These are phyloP conservation scores for Halictus quadricinctus DNA, from an alignment of 2,888 invertebrate genomes.

Conservation along the genomic window DNA sequence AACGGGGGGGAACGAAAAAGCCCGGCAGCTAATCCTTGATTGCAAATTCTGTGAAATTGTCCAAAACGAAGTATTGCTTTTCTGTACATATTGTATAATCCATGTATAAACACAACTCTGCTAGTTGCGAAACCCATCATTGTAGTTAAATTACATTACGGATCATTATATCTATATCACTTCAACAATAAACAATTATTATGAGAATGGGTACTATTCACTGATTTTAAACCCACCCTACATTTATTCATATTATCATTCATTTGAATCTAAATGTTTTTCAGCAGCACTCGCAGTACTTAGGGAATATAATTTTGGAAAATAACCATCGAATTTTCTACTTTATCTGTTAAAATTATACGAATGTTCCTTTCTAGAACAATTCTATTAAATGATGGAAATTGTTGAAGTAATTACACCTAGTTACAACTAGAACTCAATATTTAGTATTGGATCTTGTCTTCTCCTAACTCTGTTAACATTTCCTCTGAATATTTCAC, in stretches of 20 bases:
- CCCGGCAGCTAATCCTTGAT: conserved; percentile 49
- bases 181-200: conserved; percentile 82
- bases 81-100: conserved; percentile 83
- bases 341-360: too few relatives aligned
- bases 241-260: not conserved
- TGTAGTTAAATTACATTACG: conserved; percentile 81
- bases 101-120: conserved; percentile 81
- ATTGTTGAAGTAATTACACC: too few relatives aligned
- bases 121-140: conserved; percentile 80
- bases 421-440: too few relatives aligned
- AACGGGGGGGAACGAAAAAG: conserved; percentile 28
- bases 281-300: too few relatives aligned
- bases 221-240: not conserved
- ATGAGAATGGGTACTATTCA: conserved; percentile 72
- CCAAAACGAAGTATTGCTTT: conserved; percentile 75
- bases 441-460: too few relatives aligned
- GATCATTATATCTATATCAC: conserved; percentile 82
- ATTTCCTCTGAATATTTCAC: too few relatives aligned
- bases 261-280: not conserved
- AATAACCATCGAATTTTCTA: too few relatives aligned
- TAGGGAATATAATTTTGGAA: too few relatives aligned
- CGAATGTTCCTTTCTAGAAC: too few relatives aligned
- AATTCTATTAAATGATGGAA: too few relatives aligned
- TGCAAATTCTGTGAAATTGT: conserved; percentile 62
- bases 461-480: too few relatives aligned